Conservation (phyloP, 2,888 invertebrate genomes). For the Sylvicola cinctus region DNA sequence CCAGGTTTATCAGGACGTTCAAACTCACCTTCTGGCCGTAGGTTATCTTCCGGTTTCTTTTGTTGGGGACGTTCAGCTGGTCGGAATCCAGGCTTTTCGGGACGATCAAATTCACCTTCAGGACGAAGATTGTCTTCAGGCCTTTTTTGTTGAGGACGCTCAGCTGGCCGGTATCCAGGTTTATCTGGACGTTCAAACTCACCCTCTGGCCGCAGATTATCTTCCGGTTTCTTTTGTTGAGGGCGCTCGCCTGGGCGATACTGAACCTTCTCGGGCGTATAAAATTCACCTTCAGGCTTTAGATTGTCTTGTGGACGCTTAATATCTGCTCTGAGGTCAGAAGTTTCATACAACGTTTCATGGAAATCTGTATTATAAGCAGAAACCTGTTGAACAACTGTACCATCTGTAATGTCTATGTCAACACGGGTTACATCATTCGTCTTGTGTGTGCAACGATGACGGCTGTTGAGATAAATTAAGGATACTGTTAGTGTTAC, state of each 20-base stretch:
- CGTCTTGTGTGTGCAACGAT: constrained; percentile 49
- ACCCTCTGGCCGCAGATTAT: constrained; percentile 37
- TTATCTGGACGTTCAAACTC: constrained; percentile 21
- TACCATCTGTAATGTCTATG: constrained; percentile 9
- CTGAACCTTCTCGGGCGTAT: constrained; percentile 29
- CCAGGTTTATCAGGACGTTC: constrained; percentile 20
- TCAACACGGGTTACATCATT: constrained; percentile 15
- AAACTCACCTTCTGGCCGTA: constrained; percentile 33
- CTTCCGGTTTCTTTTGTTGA: constrained; percentile 31
- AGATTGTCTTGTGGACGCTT: constrained; percentile 33
- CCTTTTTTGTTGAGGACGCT: constrained; percentile 30
- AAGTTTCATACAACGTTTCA: constrained; percentile 17
- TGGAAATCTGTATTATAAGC: constrained; percentile 40
- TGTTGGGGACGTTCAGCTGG: constrained; percentile 26
- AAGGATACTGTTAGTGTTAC: too few species aligned
- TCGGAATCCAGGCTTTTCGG: constrained; percentile 23
- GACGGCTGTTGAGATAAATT: constrained; percentile 39
- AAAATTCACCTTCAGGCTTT: constrained; percentile 30
- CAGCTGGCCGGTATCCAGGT: constrained; percentile 24
- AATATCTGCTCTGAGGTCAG: constrained; percentile 10
- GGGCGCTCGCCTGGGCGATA: constrained; percentile 34
- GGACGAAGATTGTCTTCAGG: constrained; percentile 39
- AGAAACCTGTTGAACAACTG: constrained; percentile 29
- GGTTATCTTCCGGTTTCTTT: constrained; percentile 20
- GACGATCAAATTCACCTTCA: constrained; percentile 27